Evolutionary conservation across 2,888 invertebrate species (phyloP), one percentile per base, ranked within the genome.

Genomic region (Acleris laterana): DNA sequence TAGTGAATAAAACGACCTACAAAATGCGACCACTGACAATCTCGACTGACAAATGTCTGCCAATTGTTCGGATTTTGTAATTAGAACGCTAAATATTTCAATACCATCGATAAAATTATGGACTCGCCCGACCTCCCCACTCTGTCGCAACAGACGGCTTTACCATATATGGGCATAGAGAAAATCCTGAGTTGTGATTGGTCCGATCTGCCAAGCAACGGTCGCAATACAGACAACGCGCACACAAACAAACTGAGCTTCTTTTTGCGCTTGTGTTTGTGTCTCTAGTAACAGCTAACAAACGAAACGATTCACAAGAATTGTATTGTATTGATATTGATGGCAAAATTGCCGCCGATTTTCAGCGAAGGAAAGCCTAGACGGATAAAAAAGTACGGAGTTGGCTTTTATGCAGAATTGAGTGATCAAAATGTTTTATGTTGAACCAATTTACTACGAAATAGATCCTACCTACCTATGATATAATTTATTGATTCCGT

Each of bases 161-260:
- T 95, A 95, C 96, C 96, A 95, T 96, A 96, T 96, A 96, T 95
- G 96, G 96, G 94, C 95, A 96, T 95, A 95, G 94, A 95, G 95
- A 94, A 94, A 94, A 94, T 93, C 84, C 89, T 82, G 93, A 80
- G 77, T 83, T 89, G 86, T 92, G 93, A 96, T 96, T 96, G 96
- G 96, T 91, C 71, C 81, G 90, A 84, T 76, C 76, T 72, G 76
- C 78, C 88, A 89, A 93, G 79, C 88, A 89, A 93, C 94, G 93
- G 93, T 93, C 88, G 83, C 87, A 84, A 88, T 89, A 81, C 77
- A 78, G 81, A 89, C 80, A 83, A 78, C 83, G 81, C 83, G 75
- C 74, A 79, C 76, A 77, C 74, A 76, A 68, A 72, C 68, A 76
- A 68, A 49, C 19, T 17, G 48, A 71, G 68, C 68, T 73, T 72